Evolutionary conservation across 1,140 invertebrate genomes (phyloP).

Genomic region (Neotoxoptera formosana): DNA sequence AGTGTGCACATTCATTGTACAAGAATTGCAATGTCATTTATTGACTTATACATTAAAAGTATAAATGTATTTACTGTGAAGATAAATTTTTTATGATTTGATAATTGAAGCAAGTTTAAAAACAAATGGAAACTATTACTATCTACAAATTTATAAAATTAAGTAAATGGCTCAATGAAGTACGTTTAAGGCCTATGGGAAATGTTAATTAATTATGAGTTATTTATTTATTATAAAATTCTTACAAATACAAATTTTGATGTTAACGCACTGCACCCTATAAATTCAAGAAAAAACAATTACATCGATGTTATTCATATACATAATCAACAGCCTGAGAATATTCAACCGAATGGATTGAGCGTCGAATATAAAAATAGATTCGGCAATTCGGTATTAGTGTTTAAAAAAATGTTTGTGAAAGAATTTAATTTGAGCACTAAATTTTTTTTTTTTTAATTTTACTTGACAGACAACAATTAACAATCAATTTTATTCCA

Average conservation of each 20-base stretch:
- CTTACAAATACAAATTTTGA: background rate
- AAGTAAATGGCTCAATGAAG: background rate
- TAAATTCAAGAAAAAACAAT: slow-evolving; percentile 33
- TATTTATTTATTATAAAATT: background rate
- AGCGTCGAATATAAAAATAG: slow-evolving; percentile 47
- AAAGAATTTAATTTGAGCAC: slow-evolving; percentile 28
- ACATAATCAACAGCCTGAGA: background rate
- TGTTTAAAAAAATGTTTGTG: background rate
- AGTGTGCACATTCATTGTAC: background rate
- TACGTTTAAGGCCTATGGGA: background rate
- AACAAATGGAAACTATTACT: background rate
- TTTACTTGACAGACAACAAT: background rate
- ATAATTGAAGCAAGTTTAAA: background rate
- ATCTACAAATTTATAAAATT: background rate
- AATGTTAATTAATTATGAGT: background rate
- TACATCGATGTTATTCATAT: slow-evolving; percentile 9
- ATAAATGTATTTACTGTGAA: background rate
- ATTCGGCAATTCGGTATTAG: background rate
- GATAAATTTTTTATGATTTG: background rate
- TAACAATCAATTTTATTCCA: background rate
- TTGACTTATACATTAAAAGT: background rate
- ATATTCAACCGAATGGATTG: slow-evolving; percentile 27
- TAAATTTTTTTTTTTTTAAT: background rate
- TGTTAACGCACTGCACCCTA: background rate
- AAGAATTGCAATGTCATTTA: background rate